Evolutionary conservation across 1,140 invertebrate genomes (phyloP), one percentile per base, ranked within the genome.

Genomic region (Thaumetopoea pityocampa): DNA sequence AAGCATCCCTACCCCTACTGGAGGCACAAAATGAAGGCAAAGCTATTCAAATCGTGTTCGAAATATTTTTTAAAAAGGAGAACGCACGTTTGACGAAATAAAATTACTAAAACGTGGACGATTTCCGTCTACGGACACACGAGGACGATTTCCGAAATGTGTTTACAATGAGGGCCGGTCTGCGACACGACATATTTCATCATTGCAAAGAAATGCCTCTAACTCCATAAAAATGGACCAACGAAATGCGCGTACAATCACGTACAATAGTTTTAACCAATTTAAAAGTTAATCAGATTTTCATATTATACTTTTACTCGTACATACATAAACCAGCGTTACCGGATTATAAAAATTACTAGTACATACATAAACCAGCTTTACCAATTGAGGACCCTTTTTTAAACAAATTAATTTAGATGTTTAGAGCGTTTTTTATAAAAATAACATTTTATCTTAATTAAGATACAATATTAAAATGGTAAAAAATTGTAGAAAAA

Each of bases 121-220:
- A 67, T 73, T 73, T 79, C 71, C 69, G 57, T 35, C 51, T 43
- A 26, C 42, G 57, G 62, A 62, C 56, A 53, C 64, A 64, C 52
- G 59, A 61, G 65, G 53, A 65, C 60, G 55, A 81, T 69, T 72
- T 59, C 59, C 67, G 67, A 76, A 76, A 79, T 77, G 72, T 81
- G 74, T 79, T 79, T 77, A 77, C 77, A 81, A 73, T 76, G 69
- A 80, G 63, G 61, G 55, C 57, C 58, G 54, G 37, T 29, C 19
- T 10, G 5, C 7, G 22, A 70, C 58, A 51, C 60, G 70, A 76
- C 77, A 74, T 81, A 78, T 81, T 81, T 81, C 77, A 78, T 76
- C 67, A 69, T 76, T 67, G 59, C 72, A 44, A 67, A 69, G 65
- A 80, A 79, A 81, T 78, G 43, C 60, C 63, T 57, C 38, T 34